phyloP scores from a whole-genome alignment of 2,797 vertebrate species.

The Spinus olivaceus region DNA sequence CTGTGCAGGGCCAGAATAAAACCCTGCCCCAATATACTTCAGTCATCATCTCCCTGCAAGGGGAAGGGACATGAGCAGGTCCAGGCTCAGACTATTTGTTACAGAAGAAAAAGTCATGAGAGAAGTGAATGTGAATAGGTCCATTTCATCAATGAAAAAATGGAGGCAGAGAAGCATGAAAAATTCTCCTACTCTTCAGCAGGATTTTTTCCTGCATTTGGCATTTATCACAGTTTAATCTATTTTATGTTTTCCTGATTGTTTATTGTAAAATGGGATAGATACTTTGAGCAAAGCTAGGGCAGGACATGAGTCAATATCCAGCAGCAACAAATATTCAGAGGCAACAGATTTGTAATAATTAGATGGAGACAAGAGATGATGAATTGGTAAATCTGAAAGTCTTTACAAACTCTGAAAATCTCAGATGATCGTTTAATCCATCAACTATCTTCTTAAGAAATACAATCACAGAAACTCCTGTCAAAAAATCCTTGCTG shows the following conservation, averaged over 20 bases:
- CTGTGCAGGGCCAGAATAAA: background rate
- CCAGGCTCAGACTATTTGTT: background rate
- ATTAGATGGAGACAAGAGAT: conserved; percentile 54
- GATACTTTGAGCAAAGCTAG: conserved; percentile 24
- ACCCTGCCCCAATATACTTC: background rate
- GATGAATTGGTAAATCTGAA: conserved; percentile 66
- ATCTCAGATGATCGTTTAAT: conserved; percentile 68
- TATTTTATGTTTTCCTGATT: conserved; percentile 40
- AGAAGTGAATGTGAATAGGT: background rate
- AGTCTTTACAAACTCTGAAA: conserved; percentile 63
- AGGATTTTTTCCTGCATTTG: background rate
- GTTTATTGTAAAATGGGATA: conserved; percentile 3
- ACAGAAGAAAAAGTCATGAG: background rate
- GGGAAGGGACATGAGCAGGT: background rate
- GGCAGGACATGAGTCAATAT: conserved; percentile 31
- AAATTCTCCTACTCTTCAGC: background rate
- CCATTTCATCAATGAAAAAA: background rate
- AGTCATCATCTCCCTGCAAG: background rate
- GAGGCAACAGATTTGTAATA: conserved; percentile 62
- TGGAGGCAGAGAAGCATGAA: background rate
- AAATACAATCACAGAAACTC: conserved; percentile 56
- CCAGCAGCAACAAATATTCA: conserved; percentile 50
- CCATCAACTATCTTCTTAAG: conserved; percentile 67
- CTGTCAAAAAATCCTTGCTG: conserved; percentile 42
- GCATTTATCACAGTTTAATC: conserved; percentile 39